Conservation (phyloP, 2,113 vertebrate genomes). For the Tricholaema leucomelas region DNA sequence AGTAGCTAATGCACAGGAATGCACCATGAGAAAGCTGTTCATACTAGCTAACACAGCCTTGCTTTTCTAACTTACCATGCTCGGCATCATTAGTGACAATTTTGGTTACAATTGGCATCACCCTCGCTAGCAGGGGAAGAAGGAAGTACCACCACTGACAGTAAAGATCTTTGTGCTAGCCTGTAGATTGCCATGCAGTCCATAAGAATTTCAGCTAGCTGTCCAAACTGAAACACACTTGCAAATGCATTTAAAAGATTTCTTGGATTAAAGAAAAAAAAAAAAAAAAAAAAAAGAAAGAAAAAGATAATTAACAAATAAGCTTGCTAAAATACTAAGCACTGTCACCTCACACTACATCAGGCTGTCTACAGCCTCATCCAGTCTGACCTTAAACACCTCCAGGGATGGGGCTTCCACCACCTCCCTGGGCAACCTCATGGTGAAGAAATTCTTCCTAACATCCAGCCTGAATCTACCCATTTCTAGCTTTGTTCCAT, state of each 20-base stretch:
- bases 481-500: too few species aligned
- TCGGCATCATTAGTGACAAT: not conserved
- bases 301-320: not conserved
- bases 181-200: not conserved
- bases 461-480: too few species aligned
- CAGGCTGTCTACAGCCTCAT: too few species aligned
- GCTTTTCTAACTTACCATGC: not conserved
- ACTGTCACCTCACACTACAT: too few species aligned
- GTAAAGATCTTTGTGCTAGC: not conserved
- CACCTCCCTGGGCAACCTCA: too few species aligned
- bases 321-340: not conserved
- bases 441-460: too few species aligned
- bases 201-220: not conserved
- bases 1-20: not conserved
- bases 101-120: accelerated
- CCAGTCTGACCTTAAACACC: too few species aligned
- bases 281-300: too few species aligned
- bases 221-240: not conserved
- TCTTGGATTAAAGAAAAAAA: not conserved
- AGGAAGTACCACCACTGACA: not conserved
- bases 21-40: not conserved
- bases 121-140: not conserved
- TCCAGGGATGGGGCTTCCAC: too few species aligned
- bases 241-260: not conserved
- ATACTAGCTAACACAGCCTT: not conserved